phyloP scores from a whole-genome alignment of 2,797 vertebrate genomes.

The Jordanella pulchra region DNA sequence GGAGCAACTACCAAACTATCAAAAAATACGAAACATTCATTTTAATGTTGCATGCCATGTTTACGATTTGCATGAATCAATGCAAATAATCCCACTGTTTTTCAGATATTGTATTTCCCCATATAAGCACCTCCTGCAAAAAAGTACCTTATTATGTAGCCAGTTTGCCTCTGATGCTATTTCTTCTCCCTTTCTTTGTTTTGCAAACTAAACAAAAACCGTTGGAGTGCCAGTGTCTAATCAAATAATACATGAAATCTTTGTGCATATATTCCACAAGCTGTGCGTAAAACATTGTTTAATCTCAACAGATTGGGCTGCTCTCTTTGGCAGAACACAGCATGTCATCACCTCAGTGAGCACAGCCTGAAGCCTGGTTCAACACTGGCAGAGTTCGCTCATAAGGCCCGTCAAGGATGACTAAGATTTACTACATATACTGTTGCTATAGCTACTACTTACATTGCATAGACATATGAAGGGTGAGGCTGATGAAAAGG shows the following conservation, averaged over 20 bases:
- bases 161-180: constrained; percentile 10
- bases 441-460: constrained; percentile 48
- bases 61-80: neutral
- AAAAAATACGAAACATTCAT: neutral
- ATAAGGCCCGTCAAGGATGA: constrained; percentile 17
- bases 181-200: constrained; percentile 9
- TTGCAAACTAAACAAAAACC: constrained; percentile 31
- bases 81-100: neutral
- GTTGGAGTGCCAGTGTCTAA: neutral
- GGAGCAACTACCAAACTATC: neutral
- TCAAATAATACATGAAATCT: constrained; percentile 23
- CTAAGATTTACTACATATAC: constrained; percentile 20
- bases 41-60: neutral
- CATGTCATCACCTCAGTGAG: constrained; percentile 39
- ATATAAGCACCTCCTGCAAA: neutral
- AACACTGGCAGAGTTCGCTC: constrained; percentile 28
- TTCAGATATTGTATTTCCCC: neutral
- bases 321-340: constrained; percentile 48
- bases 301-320: constrained; percentile 47
- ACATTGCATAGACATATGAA: constrained; percentile 5
- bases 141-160: constrained; percentile 6
- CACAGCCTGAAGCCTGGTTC: constrained; percentile 41
- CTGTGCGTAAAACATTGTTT: constrained; percentile 19
- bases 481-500: neutral
- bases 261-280: constrained; percentile 6